A percentile compares a stretch with the other conserved stretches of the same genome.
These are phyloP conservation scores for Callyntrura sp. DNA, from an alignment of 2,888 invertebrate genomes.

Conservation along the genomic window DNA sequence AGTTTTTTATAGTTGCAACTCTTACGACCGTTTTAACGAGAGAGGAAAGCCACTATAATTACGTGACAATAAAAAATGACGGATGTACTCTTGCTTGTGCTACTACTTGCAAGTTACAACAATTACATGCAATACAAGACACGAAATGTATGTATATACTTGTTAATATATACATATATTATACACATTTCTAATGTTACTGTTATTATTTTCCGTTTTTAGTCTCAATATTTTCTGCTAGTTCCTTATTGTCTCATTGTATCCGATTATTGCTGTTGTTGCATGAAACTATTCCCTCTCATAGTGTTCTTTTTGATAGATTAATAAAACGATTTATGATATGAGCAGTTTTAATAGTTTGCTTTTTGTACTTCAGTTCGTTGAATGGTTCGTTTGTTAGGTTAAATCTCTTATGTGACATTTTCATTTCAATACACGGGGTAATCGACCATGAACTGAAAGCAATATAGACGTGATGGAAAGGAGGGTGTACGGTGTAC, in stretches of 20 bases:
- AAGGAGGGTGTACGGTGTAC: conserved; percentile 47
- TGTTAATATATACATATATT: too few relatives aligned
- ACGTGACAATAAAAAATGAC: too few relatives aligned
- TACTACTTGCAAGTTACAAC: too few relatives aligned
- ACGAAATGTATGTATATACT: too few relatives aligned
- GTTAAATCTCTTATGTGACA: conserved; percentile 82
- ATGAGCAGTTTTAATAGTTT: conserved; percentile 61
- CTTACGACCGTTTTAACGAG: neutral
- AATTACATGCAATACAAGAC: too few relatives aligned
- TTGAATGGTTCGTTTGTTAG: conserved; percentile 64
- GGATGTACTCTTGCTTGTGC: too few relatives aligned
- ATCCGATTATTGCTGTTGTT: conserved; percentile 7
- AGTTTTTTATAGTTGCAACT: neutral
- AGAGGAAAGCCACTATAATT: too few relatives aligned
- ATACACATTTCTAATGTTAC: too few relatives aligned
- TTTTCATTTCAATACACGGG: conserved; percentile 84
- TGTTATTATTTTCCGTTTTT: too few relatives aligned
- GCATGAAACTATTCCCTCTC: neutral
- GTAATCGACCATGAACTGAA: conserved; percentile 83
- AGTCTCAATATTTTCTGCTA: neutral
- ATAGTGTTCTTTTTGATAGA: conserved; percentile 55
- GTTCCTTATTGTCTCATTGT: neutral
- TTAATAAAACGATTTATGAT: conserved; percentile 69
- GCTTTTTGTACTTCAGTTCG: conserved; percentile 56
- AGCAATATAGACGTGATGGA: conserved; percentile 50